phyloP scores from a whole-genome alignment of 2,797 vertebrate genomes.

The Dromococcyx pavoninus region DNA sequence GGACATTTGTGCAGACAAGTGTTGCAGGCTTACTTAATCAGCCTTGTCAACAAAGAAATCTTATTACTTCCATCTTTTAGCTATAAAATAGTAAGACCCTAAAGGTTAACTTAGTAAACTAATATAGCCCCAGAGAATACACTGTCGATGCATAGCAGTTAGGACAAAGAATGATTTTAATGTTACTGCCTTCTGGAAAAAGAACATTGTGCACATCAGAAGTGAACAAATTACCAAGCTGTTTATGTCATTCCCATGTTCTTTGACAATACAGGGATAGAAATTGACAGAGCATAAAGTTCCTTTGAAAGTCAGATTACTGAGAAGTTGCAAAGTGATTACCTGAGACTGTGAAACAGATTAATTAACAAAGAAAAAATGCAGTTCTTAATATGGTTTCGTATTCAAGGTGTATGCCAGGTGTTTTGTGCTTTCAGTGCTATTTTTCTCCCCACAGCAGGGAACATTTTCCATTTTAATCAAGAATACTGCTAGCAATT shows the following conservation, averaged over 20 bases:
- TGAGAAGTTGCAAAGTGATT: slow-evolving; percentile 50
- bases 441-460: background rate
- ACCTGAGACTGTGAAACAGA: slow-evolving; percentile 55
- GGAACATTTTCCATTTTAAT: slow-evolving; percentile 23
- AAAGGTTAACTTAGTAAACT: slow-evolving; percentile 52
- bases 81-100: slow-evolving; percentile 28
- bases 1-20: slow-evolving; percentile 40
- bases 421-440: slow-evolving; percentile 55
- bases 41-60: slow-evolving; percentile 51
- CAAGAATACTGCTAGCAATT: background rate
- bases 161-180: slow-evolving; percentile 4
- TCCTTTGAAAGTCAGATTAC: slow-evolving; percentile 33
- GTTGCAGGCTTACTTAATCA: slow-evolving; percentile 48
- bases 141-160: background rate
- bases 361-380: slow-evolving; percentile 66
- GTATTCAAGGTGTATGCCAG: slow-evolving; percentile 43
- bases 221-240: background rate
- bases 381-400: slow-evolving; percentile 55
- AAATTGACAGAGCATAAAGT: background rate
- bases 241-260: background rate
- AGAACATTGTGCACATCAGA: background rate
- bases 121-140: background rate
- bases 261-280: background rate
- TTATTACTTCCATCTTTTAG: slow-evolving; percentile 46
- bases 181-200: background rate